Percentiles rank a stretch among this genome's conserved stretches.
Conservation (phyloP, 1,140 invertebrate species). For the Eupeodes corollae region DNA sequence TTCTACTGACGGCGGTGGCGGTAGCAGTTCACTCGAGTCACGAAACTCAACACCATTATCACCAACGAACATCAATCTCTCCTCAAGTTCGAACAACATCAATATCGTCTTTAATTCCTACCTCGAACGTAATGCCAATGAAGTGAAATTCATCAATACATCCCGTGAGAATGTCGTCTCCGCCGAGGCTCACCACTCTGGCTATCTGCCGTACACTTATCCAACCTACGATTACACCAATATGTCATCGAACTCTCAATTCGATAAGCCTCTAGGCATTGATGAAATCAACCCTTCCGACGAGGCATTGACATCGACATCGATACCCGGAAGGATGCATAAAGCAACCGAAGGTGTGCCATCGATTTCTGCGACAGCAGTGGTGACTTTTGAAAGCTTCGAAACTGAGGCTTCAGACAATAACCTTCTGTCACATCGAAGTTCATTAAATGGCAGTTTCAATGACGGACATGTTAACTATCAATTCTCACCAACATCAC, state of each 20-base stretch:
- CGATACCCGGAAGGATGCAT: slow-evolving; percentile 7
- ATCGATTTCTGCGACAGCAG: slow-evolving; percentile 17
- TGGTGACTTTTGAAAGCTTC: slow-evolving; percentile 25
- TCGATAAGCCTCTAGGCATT: slow-evolving; percentile 29
- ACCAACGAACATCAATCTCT: slow-evolving; percentile 33
- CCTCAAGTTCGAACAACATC: slow-evolving; percentile 33
- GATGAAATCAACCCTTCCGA: slow-evolving; percentile 18
- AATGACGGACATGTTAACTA: slow-evolving; percentile 1
- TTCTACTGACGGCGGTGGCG: background rate
- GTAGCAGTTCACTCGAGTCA: slow-evolving; percentile 2
- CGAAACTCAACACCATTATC: slow-evolving; percentile 14
- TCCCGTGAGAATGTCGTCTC: slow-evolving; percentile 10
- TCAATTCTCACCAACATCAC: slow-evolving; percentile 13
- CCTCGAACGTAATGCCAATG: slow-evolving; percentile 24
- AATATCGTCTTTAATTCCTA: slow-evolving; percentile 28
- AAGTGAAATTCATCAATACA: slow-evolving; percentile 35
- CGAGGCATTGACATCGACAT: background rate
- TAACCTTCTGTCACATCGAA: slow-evolving; percentile 23
- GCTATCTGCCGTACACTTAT: slow-evolving; percentile 28
- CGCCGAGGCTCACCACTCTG: slow-evolving; percentile 24
- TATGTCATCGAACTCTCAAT: slow-evolving; percentile 30
- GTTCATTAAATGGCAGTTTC: background rate
- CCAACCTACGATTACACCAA: slow-evolving; percentile 34
- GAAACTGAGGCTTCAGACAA: slow-evolving; percentile 27
- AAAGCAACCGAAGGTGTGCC: slow-evolving; percentile 2